Base-by-base conservation (phyloP, 2,888 invertebrate species). In the Thecocarcelia acutangulata region DNA sequence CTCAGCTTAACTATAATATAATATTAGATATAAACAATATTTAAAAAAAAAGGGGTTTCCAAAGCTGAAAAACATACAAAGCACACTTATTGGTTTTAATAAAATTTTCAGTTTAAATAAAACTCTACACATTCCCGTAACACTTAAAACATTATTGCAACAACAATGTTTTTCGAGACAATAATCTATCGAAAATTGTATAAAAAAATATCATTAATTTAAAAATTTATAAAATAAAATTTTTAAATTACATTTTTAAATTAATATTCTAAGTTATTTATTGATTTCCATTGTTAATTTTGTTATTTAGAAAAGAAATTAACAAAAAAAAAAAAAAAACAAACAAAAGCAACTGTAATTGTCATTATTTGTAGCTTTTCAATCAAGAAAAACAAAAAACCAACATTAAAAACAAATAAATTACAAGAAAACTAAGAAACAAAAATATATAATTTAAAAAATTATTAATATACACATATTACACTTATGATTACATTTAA, bases 161-260 rank as follows among this genome's bases (percentile, higher is more conserved):
- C 44, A 66, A 80, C 72, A 76, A 82, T 84, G 85, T 85, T 86
- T 86, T 86, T 85, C 85, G 87, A 85, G 88, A 88, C 88, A 88
- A 88, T 88, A 88, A 88, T 86, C 84, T 85, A 85, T 81, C 73
- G 84, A 74, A 83, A 83, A 75, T 68, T 68, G 44, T 48, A 81
- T 66, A 80, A 68, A 59, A 5, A 21, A 74, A 15, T 80, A 58
- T 8, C 33, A 33, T 8, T 28, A 33, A 33, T 33, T 56, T 54
- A 44, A 56, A 56, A 15, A 58, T 9, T 24, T 52, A 58, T 17
- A 6, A 48, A 24, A 21, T 46, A n/a, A 54, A 63, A 46, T 44
- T 33, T 44, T 44, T 48, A 28, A 21, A 19, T 75, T 58, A 75
- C 40, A 75, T 13, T 58, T 17, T 33, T 42, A 59, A 52, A 68